A percentile compares a stretch with the other conserved stretches of the same genome.
phyloP scores from a whole-genome alignment of 2,888 invertebrate genomes.

The Dasysyrphus tricinctus region DNA sequence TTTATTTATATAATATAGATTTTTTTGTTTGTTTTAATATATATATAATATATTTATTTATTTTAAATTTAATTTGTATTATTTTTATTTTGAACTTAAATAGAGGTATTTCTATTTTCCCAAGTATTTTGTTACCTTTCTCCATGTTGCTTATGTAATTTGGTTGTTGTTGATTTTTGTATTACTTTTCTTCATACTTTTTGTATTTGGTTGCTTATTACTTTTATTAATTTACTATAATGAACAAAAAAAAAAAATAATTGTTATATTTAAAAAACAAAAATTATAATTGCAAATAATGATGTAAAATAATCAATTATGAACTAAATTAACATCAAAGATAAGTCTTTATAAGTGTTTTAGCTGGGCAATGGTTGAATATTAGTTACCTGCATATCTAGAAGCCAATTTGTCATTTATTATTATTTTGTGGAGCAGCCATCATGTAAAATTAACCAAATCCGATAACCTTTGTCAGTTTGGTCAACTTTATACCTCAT shows the following conservation, averaged over 20 bases:
- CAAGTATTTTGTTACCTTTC: conserved; percentile 79
- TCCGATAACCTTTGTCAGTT: no score
- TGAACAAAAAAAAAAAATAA: no score
- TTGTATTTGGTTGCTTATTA: conserved; percentile 30
- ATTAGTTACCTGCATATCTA: no score
- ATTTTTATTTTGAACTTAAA: conserved; percentile 83
- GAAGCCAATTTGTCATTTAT: no score
- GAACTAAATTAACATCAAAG: no score
- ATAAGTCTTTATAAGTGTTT: no score
- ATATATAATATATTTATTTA: conserved; percentile 68
- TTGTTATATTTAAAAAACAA: background rate
- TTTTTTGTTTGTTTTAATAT: conserved; percentile 40
- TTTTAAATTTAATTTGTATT: conserved; percentile 75
- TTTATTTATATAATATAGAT: conserved; percentile 73
- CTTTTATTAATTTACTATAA: background rate
- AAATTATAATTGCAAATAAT: background rate
- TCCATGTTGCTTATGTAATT: conserved; percentile 49
- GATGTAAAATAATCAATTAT: background rate
- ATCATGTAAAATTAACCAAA: no score
- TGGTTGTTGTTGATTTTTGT: conserved; percentile 12
- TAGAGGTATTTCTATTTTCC: conserved; percentile 84
- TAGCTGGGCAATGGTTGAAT: no score
- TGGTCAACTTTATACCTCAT: no score
- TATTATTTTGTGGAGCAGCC: no score
- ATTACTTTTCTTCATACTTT: conserved; percentile 41